A percentile compares a stretch with the other conserved stretches of the same genome.
Conservation (phyloP, 37 sponge, comb jelly and placozoan genomes). For the Beroe ovata region DNA sequence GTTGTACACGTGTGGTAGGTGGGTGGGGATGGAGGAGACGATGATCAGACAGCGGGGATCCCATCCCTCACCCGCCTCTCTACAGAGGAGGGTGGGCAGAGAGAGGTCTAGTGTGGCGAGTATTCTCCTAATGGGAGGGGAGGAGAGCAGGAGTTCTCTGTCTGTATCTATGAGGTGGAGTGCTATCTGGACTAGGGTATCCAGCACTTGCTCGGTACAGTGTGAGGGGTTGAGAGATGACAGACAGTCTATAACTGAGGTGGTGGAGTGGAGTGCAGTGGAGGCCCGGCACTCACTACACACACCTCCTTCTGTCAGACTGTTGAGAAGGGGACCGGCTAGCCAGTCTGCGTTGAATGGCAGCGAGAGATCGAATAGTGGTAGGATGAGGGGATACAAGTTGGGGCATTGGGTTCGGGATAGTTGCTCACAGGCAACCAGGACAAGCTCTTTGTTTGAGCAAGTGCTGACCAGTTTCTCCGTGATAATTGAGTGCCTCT, state of each 20-base stretch:
- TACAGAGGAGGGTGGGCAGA: not conserved
- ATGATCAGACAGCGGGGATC: conserved; percentile 30
- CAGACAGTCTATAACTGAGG: not conserved
- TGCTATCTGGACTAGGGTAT: not conserved
- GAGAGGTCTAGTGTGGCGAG: not conserved
- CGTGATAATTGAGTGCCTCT: not conserved
- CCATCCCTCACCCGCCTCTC: not conserved
- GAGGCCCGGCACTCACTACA: not conserved
- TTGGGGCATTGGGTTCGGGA: not conserved
- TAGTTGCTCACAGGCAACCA: conserved; percentile 37
- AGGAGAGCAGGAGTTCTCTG: not conserved
- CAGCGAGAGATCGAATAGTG: conserved; percentile 39
- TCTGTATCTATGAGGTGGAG: not conserved
- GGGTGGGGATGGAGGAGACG: not conserved
- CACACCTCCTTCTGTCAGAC: not conserved
- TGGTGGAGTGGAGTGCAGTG: too few relatives aligned
- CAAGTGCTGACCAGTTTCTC: conserved; percentile 1
- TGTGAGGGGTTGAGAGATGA: not conserved
- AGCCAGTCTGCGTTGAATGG: conserved; percentile 42
- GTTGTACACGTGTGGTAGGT: not conserved
- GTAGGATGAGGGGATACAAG: conserved; percentile 43
- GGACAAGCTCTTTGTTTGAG: conserved; percentile 45
- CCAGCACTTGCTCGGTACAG: not conserved
- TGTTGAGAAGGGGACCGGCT: not conserved
- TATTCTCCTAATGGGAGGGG: not conserved